Conservation (phyloP, 2,113 vertebrate species). For the Thomomys bottae region DNA sequence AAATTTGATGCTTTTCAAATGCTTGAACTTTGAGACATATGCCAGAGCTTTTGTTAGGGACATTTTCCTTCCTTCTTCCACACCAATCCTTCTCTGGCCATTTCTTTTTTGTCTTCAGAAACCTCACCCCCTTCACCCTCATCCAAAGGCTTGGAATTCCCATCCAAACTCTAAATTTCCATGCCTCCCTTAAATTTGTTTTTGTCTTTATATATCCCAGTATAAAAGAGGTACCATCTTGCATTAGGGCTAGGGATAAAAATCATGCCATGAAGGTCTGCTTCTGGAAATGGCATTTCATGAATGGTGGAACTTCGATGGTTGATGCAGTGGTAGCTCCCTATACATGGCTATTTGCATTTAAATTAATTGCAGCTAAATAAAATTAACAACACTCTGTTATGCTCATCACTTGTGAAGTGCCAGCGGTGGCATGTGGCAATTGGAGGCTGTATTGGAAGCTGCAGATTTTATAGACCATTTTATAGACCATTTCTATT, state of each 20-base stretch:
- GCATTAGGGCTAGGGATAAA: neutral
- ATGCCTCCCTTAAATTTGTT: neutral
- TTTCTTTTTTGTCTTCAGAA: neutral
- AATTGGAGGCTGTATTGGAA: neutral
- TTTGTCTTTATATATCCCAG: neutral
- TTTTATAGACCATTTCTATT: neutral
- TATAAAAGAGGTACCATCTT: neutral
- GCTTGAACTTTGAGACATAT: neutral
- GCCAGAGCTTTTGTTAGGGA: neutral
- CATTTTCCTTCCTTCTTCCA: neutral
- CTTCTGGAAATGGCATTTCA: neutral
- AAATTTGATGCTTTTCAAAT: slow-evolving; percentile 26
- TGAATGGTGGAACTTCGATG: neutral
- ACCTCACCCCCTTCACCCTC: rapidly evolving
- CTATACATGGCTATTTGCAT: neutral
- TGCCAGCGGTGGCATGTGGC: neutral
- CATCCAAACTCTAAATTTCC: neutral
- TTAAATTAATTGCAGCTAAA: neutral
- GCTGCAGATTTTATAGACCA: neutral
- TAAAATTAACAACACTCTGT: neutral
- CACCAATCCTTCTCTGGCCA: neutral
- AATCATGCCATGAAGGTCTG: neutral
- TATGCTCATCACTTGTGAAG: neutral
- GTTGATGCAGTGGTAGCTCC: too few relatives aligned
- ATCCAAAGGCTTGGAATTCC: neutral